Conservation (phyloP, 2,888 invertebrate genomes). For the Mythimna loreyi region DNA sequence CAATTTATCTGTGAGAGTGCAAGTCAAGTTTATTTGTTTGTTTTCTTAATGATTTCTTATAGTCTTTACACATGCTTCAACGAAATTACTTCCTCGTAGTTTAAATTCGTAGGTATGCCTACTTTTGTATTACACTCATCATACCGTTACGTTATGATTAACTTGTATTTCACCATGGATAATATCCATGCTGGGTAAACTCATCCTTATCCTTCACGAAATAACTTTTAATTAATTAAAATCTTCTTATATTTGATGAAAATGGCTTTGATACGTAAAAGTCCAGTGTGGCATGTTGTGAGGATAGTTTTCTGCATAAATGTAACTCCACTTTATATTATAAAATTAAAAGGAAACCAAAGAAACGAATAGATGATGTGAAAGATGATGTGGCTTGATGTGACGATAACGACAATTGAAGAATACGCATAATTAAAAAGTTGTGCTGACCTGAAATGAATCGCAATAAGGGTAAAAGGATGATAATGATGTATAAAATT, state of each 20-base stretch:
- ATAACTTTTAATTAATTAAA: no score
- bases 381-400: not conserved
- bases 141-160: not conserved
- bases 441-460: not conserved
- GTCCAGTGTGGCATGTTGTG: not conserved
- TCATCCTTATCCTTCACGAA: no score
- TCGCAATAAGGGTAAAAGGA: not conserved
- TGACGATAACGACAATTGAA: not conserved
- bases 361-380: not conserved
- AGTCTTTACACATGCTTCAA: not conserved
- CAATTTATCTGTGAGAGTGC: conserved; percentile 19
- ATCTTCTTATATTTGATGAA: not conserved
- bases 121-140: not conserved
- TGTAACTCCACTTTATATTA: no score
- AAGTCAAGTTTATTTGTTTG: not conserved
- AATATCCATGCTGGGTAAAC: no score
- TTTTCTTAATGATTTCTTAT: not conserved
- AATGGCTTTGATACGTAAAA: not conserved
- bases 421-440: no score
- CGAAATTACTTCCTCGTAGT: not conserved
- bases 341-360: not conserved
- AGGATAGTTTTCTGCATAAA: not conserved
- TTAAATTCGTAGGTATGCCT: not conserved
- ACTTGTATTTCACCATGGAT: not conserved
- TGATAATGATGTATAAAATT: not conserved